These are phyloP conservation scores for Punctoribates punctum DNA, from an alignment of 2,888 invertebrate species.

Conservation along the genomic window DNA sequence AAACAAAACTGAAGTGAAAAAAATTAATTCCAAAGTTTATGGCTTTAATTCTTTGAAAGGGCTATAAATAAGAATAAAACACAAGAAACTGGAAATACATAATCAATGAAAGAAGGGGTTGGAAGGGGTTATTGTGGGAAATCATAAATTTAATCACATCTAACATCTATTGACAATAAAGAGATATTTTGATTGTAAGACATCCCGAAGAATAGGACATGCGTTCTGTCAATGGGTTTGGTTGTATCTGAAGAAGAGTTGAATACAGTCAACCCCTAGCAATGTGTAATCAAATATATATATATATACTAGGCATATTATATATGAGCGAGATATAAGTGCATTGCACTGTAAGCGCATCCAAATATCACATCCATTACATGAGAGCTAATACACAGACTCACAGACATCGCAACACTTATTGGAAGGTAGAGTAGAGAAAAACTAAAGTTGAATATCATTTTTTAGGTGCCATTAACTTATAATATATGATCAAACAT, in stretches of 20 bases:
- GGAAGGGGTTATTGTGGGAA: too few relatives aligned
- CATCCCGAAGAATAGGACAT: not conserved
- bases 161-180: not conserved
- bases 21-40: too few relatives aligned
- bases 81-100: too few relatives aligned
- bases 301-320: not conserved
- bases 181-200: not conserved
- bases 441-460: constrained; percentile 21
- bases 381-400: not conserved
- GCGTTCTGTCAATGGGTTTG: constrained; percentile 22
- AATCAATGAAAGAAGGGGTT: too few relatives aligned
- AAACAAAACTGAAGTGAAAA: too few relatives aligned
- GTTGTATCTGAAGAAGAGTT: not conserved
- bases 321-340: constrained; percentile 4
- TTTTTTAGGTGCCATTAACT: constrained; percentile 32
- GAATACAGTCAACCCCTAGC: constrained; percentile 1
- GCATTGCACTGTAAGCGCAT: constrained; percentile 11
- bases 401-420: constrained; percentile 3
- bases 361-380: not conserved
- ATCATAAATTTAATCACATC: not conserved
- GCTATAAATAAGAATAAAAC: too few relatives aligned
- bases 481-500: constrained; percentile 36
- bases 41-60: too few relatives aligned
- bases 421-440: constrained; percentile 1
- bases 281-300: not conserved